These are phyloP conservation scores for Pionites leucogaster DNA, from an alignment of 2,113 vertebrate genomes.

Conservation along the genomic window DNA sequence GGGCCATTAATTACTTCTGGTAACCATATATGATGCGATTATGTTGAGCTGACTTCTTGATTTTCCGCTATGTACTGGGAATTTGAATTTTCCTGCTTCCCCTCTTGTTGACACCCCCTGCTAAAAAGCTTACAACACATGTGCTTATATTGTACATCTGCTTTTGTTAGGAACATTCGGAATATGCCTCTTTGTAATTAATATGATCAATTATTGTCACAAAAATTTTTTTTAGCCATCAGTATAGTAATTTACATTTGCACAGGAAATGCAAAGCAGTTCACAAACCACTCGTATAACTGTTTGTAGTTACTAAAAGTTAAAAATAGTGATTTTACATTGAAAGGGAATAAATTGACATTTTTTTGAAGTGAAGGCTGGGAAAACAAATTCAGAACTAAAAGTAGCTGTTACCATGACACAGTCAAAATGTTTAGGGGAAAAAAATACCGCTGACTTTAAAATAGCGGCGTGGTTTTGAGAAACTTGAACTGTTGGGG, in stretches of 20 bases:
- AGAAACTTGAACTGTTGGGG: slow-evolving; percentile 33
- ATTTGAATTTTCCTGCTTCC: not conserved
- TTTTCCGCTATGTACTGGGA: slow-evolving; percentile 38
- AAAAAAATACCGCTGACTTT: slow-evolving; percentile 45
- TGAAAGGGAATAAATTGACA: slow-evolving; percentile 2
- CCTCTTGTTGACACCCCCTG: not conserved
- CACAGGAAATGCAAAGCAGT: not conserved
- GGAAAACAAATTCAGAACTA: slow-evolving; percentile 40
- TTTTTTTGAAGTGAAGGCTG: not conserved
- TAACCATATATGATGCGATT: not conserved
- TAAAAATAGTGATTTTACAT: slow-evolving; percentile 22
- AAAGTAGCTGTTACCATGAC: slow-evolving; percentile 46
- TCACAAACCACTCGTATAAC: not conserved
- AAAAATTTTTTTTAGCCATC: not conserved
- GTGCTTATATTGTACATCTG: not conserved
- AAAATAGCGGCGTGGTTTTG: slow-evolving; percentile 61
- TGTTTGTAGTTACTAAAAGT: not conserved
- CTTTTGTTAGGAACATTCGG: not conserved
- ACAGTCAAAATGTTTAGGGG: slow-evolving; percentile 52
- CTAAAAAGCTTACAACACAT: not conserved
- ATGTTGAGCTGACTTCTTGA: slow-evolving; percentile 31
- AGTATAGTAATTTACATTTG: not conserved
- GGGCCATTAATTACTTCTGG: not conserved
- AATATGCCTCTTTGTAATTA: not conserved
- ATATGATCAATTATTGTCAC: not conserved